These are phyloP conservation scores for Ferrisia virgata DNA, from an alignment of 2,888 invertebrate species.

Conservation along the genomic window DNA sequence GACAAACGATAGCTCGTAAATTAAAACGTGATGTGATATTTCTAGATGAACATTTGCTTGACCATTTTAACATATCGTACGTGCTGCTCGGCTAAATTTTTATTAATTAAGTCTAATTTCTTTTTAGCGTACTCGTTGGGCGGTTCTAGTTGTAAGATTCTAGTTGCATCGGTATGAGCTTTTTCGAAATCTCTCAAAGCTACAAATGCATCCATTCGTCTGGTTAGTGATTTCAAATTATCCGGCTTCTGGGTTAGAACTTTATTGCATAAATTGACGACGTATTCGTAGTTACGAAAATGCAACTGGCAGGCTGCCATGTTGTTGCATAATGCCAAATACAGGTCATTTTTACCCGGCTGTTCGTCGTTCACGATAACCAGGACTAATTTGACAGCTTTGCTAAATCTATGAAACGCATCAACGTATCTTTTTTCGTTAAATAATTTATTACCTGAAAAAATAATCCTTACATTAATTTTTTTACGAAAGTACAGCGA, in stretches of 20 bases:
- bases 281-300: constrained; percentile 64
- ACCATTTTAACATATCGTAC: constrained; percentile 61
- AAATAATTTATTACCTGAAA: constrained; percentile 63
- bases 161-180: constrained; percentile 62
- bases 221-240: constrained; percentile 58
- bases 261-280: constrained; percentile 61
- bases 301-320: constrained; percentile 77
- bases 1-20: neutral
- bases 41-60: constrained; percentile 54
- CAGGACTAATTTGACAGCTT: constrained; percentile 69
- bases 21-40: constrained; percentile 29
- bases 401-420: constrained; percentile 71
- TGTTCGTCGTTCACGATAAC: neutral
- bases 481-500: neutral
- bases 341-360: constrained; percentile 44
- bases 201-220: constrained; percentile 56
- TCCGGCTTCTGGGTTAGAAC: constrained; percentile 54
- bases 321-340: constrained; percentile 71
- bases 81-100: constrained; percentile 63
- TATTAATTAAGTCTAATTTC: constrained; percentile 60
- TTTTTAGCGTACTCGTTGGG: constrained; percentile 63
- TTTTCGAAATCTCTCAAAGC: constrained; percentile 64
- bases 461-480: neutral
- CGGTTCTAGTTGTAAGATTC: constrained; percentile 61
- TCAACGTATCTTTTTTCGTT: constrained; percentile 62